phyloP scores from a whole-genome alignment of 2,113 vertebrate species.

The Tetraodon nigroviridis region DNA sequence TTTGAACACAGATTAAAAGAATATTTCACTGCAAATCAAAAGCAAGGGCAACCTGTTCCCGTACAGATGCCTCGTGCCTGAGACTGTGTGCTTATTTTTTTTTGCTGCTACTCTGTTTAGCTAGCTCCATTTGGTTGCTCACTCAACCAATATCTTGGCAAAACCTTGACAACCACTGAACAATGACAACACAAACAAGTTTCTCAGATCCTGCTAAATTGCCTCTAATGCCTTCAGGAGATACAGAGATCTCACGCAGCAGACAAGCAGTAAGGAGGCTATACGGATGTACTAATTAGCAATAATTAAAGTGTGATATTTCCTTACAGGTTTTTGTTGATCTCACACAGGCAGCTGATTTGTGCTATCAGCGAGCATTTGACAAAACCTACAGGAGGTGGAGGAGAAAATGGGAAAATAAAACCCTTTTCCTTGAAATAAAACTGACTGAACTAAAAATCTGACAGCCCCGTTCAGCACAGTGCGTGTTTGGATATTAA shows the following conservation, averaged over 20 bases:
- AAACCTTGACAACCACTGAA: constrained; percentile 6
- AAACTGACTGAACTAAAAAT: too few species aligned
- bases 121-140: constrained; percentile 27
- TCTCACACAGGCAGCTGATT: constrained; percentile 15
- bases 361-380: constrained; percentile 6
- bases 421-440: background rate
- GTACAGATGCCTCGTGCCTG: background rate
- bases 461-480: too few species aligned
- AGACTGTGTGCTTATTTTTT: background rate
- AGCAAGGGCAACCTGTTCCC: too few species aligned
- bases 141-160: constrained; percentile 9
- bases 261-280: constrained; percentile 34
- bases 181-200: constrained; percentile 24
- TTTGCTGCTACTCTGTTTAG: constrained; percentile 1
- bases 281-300: constrained; percentile 47
- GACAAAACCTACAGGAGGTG: background rate
- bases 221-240: constrained; percentile 15
- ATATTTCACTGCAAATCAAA: too few species aligned
- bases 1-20: too few species aligned
- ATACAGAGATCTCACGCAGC: constrained; percentile 11
- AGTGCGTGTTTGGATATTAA: background rate
- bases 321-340: constrained; percentile 4
- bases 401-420: background rate
- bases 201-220: constrained; percentile 23
- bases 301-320: constrained; percentile 24